Evolutionary conservation across 2,888 invertebrate genomes (phyloP).

Genomic region (Rhingia campestris): DNA sequence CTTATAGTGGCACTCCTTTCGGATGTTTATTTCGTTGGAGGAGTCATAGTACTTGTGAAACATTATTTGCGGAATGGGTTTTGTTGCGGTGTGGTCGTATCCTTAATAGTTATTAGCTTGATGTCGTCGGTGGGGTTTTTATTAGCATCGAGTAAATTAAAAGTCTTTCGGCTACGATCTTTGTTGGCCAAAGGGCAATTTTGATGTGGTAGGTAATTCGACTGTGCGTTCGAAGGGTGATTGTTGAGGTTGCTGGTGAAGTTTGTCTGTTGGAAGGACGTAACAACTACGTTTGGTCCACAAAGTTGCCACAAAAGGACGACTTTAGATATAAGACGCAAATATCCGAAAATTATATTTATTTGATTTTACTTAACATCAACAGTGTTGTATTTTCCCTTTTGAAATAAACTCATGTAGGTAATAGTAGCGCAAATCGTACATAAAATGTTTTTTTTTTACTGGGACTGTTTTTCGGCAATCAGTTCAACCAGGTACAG

Average conservation of each 20-base stretch:
- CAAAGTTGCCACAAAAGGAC: slow-evolving; percentile 34
- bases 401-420: too few species aligned
- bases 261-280: slow-evolving; percentile 42
- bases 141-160: slow-evolving; percentile 67
- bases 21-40: slow-evolving; percentile 66
- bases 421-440: too few species aligned
- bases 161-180: slow-evolving; percentile 51
- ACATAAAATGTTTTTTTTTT: too few species aligned
- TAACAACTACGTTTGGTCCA: slow-evolving; percentile 49
- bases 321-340: slow-evolving; percentile 30
- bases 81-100: slow-evolving; percentile 57
- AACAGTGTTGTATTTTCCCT: too few species aligned
- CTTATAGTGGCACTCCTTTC: slow-evolving; percentile 67
- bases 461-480: too few species aligned
- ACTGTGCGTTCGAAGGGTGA: slow-evolving; percentile 45
- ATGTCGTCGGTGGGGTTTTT: slow-evolving; percentile 63
- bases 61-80: slow-evolving; percentile 63
- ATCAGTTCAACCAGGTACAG: too few species aligned
- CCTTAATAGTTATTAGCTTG: slow-evolving; percentile 70
- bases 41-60: slow-evolving; percentile 61
- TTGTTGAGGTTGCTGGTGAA: slow-evolving; percentile 48
- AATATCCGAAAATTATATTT: slow-evolving; percentile 31
- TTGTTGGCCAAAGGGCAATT: slow-evolving; percentile 43
- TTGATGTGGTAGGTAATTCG: slow-evolving; percentile 42
- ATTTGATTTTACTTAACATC: too few species aligned